Base-by-base conservation (phyloP, 1,140 invertebrate genomes). In the Gonioctena quinquepunctata region DNA sequence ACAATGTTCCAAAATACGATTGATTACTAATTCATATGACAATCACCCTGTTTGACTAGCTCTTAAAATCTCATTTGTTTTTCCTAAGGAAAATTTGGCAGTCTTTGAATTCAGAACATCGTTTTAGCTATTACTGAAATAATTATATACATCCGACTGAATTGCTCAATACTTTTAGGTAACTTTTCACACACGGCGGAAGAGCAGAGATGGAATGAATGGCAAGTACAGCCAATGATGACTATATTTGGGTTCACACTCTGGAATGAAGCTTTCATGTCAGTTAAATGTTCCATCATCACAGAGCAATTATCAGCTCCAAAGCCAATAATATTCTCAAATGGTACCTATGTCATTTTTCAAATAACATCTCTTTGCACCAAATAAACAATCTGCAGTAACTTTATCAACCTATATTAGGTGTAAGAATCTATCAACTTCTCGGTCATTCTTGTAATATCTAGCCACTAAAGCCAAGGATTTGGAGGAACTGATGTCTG, bases 121-220 rank as follows among this genome's bases (percentile, higher is more conserved):
- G 70, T 77, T 78, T 79, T 66, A 73, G 26, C 74, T 77, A 71
- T 65, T 69, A 63, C 28, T 56, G 61, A 79, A 70, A 64, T 78
- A 76, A 68, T 77, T 80, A 59, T 76, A 76, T 61, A 77, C 56
- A 80, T 69, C 26, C 74, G 65, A 61, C 69, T 56, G 65, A 74
- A 68, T 16, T 69, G 33, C 23, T 64, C 68, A 11, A 75, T 64
- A 66, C 65, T 25, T 57, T 50, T 50, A 3, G 66, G 70, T 16
- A 68, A 59, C 52, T 68, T 64, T 23, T 56, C 16, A 60, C 61
- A 68, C n/a, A 66, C 66, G 22, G 62, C 49, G 27, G 70, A 72
- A 19, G 70, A 65, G 33, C 70, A 72, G 27, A 72, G 18, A 26
- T 68, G 25, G 11, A 72, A 65, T 22, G 67, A 68, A 33, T 68